A percentile compares a stretch with the other conserved stretches of the same genome.
Conservation (phyloP, 2,113 vertebrate genomes). For the Colistium nudipinnis region DNA sequence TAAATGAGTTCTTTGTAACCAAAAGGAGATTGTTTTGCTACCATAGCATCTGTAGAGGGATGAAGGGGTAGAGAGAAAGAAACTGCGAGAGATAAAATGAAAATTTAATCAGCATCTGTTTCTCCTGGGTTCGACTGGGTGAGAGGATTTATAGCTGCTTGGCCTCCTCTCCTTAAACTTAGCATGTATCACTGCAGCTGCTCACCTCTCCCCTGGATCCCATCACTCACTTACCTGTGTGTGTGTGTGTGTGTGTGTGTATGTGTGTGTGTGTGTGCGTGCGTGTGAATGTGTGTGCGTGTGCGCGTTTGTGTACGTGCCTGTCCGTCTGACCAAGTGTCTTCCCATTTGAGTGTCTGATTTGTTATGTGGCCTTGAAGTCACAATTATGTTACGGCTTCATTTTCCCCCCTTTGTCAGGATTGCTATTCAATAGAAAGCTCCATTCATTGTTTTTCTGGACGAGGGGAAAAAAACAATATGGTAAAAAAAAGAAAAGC, state of each 20-base stretch:
- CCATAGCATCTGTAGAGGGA: constrained; percentile 9
- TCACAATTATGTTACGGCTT: constrained; percentile 16
- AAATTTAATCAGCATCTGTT: constrained; percentile 55
- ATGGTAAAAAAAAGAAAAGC: background rate
- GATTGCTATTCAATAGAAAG: background rate
- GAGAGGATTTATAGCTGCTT: constrained; percentile 57
- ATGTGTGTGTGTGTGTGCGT: too few species aligned
- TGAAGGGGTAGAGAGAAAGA: constrained; percentile 11
- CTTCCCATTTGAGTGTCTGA: constrained; percentile 19
- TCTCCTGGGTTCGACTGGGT: constrained; percentile 36
- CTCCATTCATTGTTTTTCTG: background rate
- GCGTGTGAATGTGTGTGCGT: constrained; percentile 7
- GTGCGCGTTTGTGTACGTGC: background rate
- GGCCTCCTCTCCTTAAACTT: constrained; percentile 45
- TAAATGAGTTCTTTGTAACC: background rate
- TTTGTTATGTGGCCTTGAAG: constrained; percentile 41
- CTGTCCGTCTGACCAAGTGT: constrained; percentile 6
- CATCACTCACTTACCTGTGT: constrained; percentile 31
- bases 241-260: background rate
- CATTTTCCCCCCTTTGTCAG: background rate
- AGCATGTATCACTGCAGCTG: constrained; percentile 53
- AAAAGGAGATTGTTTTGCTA: constrained; percentile 14
- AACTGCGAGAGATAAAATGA: constrained; percentile 38
- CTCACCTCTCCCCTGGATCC: constrained; percentile 35
- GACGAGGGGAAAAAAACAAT: background rate